Evolutionary conservation across 2,797 vertebrate species (phyloP).

Genomic region (Furcifer pardalis): DNA sequence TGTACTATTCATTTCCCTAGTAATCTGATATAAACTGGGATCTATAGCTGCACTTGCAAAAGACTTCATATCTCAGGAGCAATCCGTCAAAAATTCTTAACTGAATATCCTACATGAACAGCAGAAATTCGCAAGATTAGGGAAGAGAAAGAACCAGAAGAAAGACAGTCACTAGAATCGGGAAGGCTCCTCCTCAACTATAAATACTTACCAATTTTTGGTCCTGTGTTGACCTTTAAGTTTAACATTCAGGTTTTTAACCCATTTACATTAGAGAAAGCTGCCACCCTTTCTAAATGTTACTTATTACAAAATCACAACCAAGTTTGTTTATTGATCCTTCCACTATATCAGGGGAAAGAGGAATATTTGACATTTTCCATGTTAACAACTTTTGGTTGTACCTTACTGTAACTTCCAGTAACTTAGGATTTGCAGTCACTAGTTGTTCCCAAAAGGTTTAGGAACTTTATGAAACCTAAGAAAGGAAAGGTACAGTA

Average conservation of each 20-base stretch:
- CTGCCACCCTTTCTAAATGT: neutral
- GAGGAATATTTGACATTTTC: slow-evolving; percentile 33
- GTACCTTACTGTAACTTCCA: slow-evolving; percentile 40
- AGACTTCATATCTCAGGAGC: slow-evolving; percentile 44
- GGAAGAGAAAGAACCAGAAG: slow-evolving; percentile 49
- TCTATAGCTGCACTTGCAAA: slow-evolving; percentile 37
- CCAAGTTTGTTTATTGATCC: neutral
- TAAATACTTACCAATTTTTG: slow-evolving; percentile 36
- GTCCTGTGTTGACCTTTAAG: slow-evolving; percentile 31
- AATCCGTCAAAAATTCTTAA: slow-evolving; percentile 43
- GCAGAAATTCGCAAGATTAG: slow-evolving; percentile 39
- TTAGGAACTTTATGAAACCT: slow-evolving; percentile 62
- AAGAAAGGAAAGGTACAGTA: slow-evolving; percentile 28
- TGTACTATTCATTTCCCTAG: slow-evolving; percentile 42
- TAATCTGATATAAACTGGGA: slow-evolving; percentile 12
- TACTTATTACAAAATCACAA: slow-evolving; percentile 2
- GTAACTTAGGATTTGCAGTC: slow-evolving; percentile 33
- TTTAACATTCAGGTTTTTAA: slow-evolving; percentile 27
- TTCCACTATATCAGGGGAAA: neutral
- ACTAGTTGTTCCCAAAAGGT: slow-evolving; percentile 42
- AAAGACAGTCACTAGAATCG: slow-evolving; percentile 17
- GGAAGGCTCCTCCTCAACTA: slow-evolving; percentile 40
- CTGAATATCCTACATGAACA: slow-evolving; percentile 44
- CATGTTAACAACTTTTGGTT: slow-evolving; percentile 40
- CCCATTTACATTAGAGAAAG: slow-evolving; percentile 14